Conservation (phyloP, 1,140 invertebrate genomes). For the Scaptomyza montana region DNA sequence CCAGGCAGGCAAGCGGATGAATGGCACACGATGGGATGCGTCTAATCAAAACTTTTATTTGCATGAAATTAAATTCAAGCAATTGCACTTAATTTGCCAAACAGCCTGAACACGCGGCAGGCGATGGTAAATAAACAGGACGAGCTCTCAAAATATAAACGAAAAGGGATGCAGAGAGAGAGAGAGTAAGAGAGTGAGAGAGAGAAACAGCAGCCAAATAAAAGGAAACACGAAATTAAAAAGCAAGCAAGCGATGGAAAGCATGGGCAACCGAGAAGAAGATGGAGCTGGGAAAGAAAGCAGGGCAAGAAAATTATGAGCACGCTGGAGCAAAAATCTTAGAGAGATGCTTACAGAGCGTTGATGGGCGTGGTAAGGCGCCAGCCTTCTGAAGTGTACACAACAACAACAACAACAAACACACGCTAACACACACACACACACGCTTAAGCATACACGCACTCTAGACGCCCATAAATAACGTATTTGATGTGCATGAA, state of each 20-base stretch:
- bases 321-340: conserved; percentile 55
- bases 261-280: conserved; percentile 6
- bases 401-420: conserved; percentile 37
- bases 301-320: conserved; percentile 65
- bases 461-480: conserved; percentile 77
- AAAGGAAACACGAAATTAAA: conserved; percentile 66
- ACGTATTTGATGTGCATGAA: conserved; percentile 83
- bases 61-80: conserved; percentile 83
- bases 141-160: conserved; percentile 49
- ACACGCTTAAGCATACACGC: conserved; percentile 41
- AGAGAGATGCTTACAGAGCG: conserved; percentile 52
- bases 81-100: conserved; percentile 82
- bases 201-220: conserved; percentile 17
- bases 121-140: conserved; percentile 76
- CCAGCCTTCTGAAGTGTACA: conserved; percentile 69
- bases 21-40: conserved; percentile 28
- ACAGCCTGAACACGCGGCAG: conserved; percentile 52
- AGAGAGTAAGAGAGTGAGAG: conserved; percentile 32
- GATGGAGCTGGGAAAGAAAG: conserved; percentile 20
- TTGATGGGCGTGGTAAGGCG: conserved; percentile 55
- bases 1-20: neutral
- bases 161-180: conserved; percentile 10
- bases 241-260: conserved; percentile 65
- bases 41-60: conserved; percentile 83
- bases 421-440: neutral